Percentiles rank a stretch among this genome's conserved stretches.
phyloP scores from a whole-genome alignment of 2,797 vertebrate genomes.

The Salmo trutta region DNA sequence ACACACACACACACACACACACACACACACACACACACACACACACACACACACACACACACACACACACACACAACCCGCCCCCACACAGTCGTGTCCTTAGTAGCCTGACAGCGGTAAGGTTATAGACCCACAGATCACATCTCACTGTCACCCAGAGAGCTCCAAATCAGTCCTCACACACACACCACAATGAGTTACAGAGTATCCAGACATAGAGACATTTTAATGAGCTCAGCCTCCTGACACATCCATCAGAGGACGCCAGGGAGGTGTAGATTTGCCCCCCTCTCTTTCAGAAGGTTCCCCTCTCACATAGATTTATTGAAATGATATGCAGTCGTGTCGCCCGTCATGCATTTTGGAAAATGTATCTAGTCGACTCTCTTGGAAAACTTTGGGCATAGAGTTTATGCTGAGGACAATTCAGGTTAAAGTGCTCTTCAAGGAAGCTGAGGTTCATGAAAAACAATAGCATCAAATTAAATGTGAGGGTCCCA shows the following conservation, averaged over 20 bases:
- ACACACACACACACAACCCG: slow-evolving; percentile 5
- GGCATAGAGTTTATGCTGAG: slow-evolving; percentile 22
- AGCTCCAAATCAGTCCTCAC: slow-evolving; percentile 12
- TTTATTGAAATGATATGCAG: slow-evolving; percentile 68
- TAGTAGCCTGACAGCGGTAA: slow-evolving; percentile 34
- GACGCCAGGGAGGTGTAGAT: slow-evolving; percentile 54
- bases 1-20: slow-evolving; percentile 8
- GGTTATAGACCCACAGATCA: slow-evolving; percentile 42
- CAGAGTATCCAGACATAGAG: slow-evolving; percentile 42
- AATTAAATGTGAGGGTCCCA: no score
- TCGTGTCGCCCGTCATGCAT: slow-evolving; percentile 43
- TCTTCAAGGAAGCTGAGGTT: no score
- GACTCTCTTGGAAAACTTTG: slow-evolving; percentile 32
- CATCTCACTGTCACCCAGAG: slow-evolving; percentile 28
- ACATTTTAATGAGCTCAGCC: slow-evolving; percentile 51
- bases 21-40: neutral
- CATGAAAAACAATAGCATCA: neutral
- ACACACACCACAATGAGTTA: slow-evolving; percentile 45
- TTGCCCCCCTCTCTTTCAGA: slow-evolving; percentile 33
- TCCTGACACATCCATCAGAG: slow-evolving; percentile 53
- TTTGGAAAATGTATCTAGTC: slow-evolving; percentile 40
- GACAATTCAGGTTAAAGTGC: neutral
- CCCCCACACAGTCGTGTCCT: slow-evolving; percentile 1
- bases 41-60: slow-evolving; percentile 1
- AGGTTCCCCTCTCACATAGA: slow-evolving; percentile 40